phyloP scores from a whole-genome alignment of 30 jellyfish, hydroid and myxozoan genomes.

The Kudoa iwatai region DNA sequence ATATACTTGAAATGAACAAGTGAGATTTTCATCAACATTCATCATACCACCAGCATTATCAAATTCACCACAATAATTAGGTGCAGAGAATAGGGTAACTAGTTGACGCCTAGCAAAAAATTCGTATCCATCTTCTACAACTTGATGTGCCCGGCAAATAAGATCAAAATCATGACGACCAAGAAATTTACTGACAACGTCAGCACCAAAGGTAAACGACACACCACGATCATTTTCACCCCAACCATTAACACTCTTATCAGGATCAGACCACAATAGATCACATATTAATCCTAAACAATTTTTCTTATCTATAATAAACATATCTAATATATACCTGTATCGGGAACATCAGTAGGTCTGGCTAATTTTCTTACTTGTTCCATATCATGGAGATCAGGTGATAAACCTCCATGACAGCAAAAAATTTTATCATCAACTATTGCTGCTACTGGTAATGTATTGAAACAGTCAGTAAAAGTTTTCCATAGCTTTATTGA shows the following conservation, averaged over 20 bases:
- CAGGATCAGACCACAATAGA: neutral
- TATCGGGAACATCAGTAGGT: neutral
- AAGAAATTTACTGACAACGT: too few relatives aligned
- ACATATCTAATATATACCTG: too few relatives aligned
- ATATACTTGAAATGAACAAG: constrained; percentile 83
- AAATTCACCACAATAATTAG: constrained; percentile 90
- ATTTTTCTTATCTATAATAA: too few relatives aligned
- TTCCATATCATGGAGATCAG: neutral
- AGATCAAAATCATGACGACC: constrained; percentile 12
- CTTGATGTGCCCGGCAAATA: constrained; percentile 95
- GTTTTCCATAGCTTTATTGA: neutral
- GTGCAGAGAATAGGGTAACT: constrained; percentile 87
- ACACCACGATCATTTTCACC: neutral
- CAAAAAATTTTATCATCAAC: neutral
- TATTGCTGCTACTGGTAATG: neutral
- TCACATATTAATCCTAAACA: neutral
- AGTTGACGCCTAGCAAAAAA: constrained; percentile 59
- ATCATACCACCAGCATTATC: constrained; percentile 97
- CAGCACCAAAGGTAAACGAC: neutral
- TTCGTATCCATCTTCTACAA: constrained; percentile 97
- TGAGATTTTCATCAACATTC: constrained; percentile 85
- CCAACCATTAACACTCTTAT: neutral
- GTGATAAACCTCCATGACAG: constrained; percentile 1
- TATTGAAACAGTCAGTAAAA: neutral
- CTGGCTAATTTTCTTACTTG: neutral